Evolutionary conservation across 1,140 invertebrate species (phyloP).

Genomic region (Heliconius congener): DNA sequence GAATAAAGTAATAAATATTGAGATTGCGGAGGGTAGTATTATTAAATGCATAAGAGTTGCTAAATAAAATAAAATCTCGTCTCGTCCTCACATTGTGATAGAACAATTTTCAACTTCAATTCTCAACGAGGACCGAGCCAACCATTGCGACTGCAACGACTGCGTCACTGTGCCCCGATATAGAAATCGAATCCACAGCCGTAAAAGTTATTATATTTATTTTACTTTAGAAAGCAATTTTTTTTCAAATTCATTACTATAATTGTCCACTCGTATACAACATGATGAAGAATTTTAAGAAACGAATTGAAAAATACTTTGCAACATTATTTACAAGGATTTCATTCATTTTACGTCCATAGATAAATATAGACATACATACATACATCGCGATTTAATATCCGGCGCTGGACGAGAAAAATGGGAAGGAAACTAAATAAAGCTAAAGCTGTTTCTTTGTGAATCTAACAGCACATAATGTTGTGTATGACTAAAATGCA

Average conservation of each 20-base stretch:
- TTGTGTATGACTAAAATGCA: background rate
- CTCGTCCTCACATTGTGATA: too few species aligned
- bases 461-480: background rate
- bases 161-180: too few species aligned
- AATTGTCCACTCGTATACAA: background rate
- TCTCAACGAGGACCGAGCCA: too few species aligned
- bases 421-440: background rate
- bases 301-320: background rate
- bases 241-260: background rate
- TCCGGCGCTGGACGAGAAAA: slow-evolving; percentile 4
- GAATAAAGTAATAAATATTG: too few species aligned
- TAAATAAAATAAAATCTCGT: too few species aligned
- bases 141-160: too few species aligned
- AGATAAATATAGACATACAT: background rate
- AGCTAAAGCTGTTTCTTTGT: background rate
- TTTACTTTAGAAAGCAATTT: too few species aligned
- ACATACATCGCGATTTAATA: background rate
- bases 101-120: too few species aligned
- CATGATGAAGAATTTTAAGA: background rate
- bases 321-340: background rate
- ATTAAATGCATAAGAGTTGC: too few species aligned
- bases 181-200: too few species aligned
- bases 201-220: too few species aligned
- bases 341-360: background rate
- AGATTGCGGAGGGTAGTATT: too few species aligned